A percentile compares a stretch with the other conserved stretches of the same genome.
These are phyloP conservation scores for Crenichthys baileyi DNA, from an alignment of 2,797 vertebrate species.

Conservation along the genomic window DNA sequence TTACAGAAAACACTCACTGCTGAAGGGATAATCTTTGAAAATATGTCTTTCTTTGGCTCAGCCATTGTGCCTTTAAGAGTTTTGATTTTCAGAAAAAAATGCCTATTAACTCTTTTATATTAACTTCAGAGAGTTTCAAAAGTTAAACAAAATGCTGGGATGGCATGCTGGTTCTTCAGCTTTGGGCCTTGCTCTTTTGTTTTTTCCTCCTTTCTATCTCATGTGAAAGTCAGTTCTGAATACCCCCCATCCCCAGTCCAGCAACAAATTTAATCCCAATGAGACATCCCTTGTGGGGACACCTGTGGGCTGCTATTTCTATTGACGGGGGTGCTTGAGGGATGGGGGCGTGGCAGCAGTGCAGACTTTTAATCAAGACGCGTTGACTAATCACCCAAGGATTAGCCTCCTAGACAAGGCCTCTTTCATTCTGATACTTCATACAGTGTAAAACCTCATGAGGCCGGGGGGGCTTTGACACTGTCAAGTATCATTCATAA, in stretches of 20 bases:
- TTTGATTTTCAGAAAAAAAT: constrained; percentile 6
- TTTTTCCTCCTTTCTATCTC: constrained; percentile 31
- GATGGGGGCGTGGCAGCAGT: constrained; percentile 53
- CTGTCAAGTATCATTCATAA: too few species aligned
- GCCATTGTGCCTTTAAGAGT: constrained; percentile 13
- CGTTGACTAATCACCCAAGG: constrained; percentile 79
- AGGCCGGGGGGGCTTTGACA: constrained; percentile 41
- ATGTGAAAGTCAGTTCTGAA: constrained; percentile 45
- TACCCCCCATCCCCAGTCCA: constrained; percentile 12
- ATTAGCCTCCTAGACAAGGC: constrained; percentile 80
- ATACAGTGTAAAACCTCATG: constrained; percentile 41
- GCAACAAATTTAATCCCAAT: constrained; percentile 47
- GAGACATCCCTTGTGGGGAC: constrained; percentile 65
- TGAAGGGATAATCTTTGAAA: constrained; percentile 69
- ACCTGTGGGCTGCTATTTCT: constrained; percentile 70
- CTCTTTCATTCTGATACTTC: constrained; percentile 77
- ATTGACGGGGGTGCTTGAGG: constrained; percentile 14
- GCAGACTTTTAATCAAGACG: constrained; percentile 76
- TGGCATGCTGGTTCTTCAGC: background rate
- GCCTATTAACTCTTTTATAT: background rate
- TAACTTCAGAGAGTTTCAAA: background rate
- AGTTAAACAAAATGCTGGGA: background rate
- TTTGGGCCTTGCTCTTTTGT: constrained; percentile 1
- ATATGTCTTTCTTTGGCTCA: constrained; percentile 42
- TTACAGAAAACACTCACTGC: constrained; percentile 71